Conservation (phyloP, 37 sponge, comb jelly and placozoan species). For the Mnemiopsis leidyi region DNA sequence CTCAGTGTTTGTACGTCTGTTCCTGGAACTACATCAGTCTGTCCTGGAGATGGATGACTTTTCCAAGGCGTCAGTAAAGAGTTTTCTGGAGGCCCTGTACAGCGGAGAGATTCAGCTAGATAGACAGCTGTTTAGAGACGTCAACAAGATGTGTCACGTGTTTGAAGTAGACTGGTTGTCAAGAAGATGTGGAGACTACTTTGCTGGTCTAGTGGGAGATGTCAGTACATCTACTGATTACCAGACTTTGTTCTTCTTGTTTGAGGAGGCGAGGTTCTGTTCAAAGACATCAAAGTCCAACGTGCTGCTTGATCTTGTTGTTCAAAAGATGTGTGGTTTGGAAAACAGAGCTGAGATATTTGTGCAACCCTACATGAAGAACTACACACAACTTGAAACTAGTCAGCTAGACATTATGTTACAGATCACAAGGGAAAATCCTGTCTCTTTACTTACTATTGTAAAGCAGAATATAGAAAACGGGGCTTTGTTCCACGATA, state of each 20-base stretch:
- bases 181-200: not conserved
- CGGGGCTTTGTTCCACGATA: not conserved
- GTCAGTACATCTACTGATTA: not conserved
- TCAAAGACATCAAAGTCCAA: not conserved
- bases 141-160: not conserved
- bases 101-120: not conserved
- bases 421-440: not conserved
- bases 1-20: not conserved
- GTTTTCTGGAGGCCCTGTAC: not conserved
- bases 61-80: not conserved
- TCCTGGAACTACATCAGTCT: not conserved
- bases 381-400: not conserved
- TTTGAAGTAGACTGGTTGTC: slow-evolving; percentile 30
- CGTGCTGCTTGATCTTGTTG: not conserved
- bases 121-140: not conserved
- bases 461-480: not conserved
- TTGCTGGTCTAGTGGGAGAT: not conserved
- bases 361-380: not conserved
- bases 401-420: not conserved
- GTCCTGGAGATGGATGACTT: not conserved
- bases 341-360: not conserved
- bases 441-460: not conserved
- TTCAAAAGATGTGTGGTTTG: not conserved
- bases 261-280: not conserved
- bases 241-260: not conserved